phyloP scores from a whole-genome alignment of 1,140 invertebrate genomes.

The Cyphomyrmex costatus region DNA sequence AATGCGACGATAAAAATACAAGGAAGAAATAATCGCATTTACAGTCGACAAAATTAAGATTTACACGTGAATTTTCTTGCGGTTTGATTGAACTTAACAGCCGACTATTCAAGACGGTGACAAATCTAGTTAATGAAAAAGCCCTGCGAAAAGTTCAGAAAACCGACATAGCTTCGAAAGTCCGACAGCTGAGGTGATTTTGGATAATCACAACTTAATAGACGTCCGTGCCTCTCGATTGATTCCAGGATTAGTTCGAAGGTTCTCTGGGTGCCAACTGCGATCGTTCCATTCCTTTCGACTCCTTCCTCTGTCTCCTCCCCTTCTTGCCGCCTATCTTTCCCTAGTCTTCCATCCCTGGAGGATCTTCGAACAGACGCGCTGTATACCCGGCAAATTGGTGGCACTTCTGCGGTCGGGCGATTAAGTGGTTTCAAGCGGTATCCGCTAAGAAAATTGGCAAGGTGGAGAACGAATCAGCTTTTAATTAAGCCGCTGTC shows the following conservation, averaged over 20 bases:
- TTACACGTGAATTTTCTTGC: neutral
- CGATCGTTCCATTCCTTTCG: slow-evolving; percentile 77
- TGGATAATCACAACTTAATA: slow-evolving; percentile 70
- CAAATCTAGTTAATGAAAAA: slow-evolving; percentile 45
- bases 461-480: slow-evolving; percentile 68
- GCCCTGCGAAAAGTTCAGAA: slow-evolving; percentile 15
- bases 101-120: neutral
- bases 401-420: slow-evolving; percentile 83
- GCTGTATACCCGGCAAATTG: slow-evolving; percentile 82
- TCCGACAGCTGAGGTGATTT: slow-evolving; percentile 47
- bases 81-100: neutral
- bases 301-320: slow-evolving; percentile 23
- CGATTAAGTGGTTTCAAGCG: slow-evolving; percentile 83
- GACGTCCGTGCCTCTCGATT: slow-evolving; percentile 80
- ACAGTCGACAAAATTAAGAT: neutral
- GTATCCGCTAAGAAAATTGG: slow-evolving; percentile 78
- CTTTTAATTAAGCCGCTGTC: slow-evolving; percentile 76
- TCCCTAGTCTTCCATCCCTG: slow-evolving; percentile 57
- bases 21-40: neutral
- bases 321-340: slow-evolving; percentile 33
- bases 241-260: slow-evolving; percentile 82
- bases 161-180: neutral
- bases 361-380: slow-evolving; percentile 80
- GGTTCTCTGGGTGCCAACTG: slow-evolving; percentile 82
- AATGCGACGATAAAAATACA: neutral